These are phyloP conservation scores for Acanthopleura granulata DNA, from an alignment of 2,888 invertebrate species.

Conservation along the genomic window DNA sequence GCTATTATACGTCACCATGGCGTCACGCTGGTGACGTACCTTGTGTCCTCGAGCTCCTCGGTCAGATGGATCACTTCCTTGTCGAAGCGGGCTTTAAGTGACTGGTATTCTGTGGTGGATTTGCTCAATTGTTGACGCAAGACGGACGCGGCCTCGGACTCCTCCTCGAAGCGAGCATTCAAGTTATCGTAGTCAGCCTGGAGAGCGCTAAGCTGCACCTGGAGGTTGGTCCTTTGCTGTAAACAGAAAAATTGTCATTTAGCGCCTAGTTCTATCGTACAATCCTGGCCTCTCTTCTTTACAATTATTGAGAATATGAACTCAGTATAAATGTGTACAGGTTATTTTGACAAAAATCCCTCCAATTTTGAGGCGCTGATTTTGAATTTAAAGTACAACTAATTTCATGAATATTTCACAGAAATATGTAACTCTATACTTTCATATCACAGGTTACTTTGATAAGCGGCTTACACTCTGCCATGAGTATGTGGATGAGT, in stretches of 20 bases:
- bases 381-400: too few relatives aligned
- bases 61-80: slow-evolving; percentile 92
- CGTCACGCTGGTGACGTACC: slow-evolving; percentile 68
- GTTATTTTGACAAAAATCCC: too few relatives aligned
- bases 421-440: too few relatives aligned
- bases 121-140: slow-evolving; percentile 96
- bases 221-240: slow-evolving; percentile 65
- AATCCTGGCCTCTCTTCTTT: too few relatives aligned
- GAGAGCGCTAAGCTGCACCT: slow-evolving; percentile 61
- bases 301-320: too few relatives aligned
- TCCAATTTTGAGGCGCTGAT: too few relatives aligned
- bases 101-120: slow-evolving; percentile 84
- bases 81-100: slow-evolving; percentile 95
- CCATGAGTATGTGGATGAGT: too few relatives aligned
- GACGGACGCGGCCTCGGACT: slow-evolving; percentile 95
- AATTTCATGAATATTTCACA: too few relatives aligned
- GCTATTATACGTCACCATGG: too few relatives aligned
- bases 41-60: slow-evolving; percentile 84
- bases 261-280: neutral
- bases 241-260: slow-evolving; percentile 23
- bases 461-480: too few relatives aligned
- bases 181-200: slow-evolving; percentile 71
- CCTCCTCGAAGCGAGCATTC: slow-evolving; percentile 96
- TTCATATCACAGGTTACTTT: too few relatives aligned
- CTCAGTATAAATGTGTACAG: too few relatives aligned